Evolutionary conservation across 2,888 invertebrate genomes (phyloP).

Genomic region (Euspilapteryx auroguttella): DNA sequence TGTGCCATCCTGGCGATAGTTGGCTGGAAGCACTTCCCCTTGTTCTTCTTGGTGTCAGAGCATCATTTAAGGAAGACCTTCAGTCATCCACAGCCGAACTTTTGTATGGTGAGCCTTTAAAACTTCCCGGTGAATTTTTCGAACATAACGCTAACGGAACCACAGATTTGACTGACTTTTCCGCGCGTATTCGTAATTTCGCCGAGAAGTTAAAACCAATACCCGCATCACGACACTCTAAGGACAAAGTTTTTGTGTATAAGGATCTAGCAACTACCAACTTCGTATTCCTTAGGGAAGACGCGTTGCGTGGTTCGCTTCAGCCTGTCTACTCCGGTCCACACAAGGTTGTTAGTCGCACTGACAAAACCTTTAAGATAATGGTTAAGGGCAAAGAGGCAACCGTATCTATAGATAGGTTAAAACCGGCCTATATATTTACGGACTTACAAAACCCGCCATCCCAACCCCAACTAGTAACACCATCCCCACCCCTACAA

Average conservation of each 20-base stretch:
- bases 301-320: conserved; percentile 8
- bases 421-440: conserved; percentile 12
- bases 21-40: too few species aligned
- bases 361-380: conserved; percentile 11
- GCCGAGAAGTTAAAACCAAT: conserved; percentile 8
- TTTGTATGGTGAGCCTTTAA: too few species aligned
- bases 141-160: not conserved
- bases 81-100: too few species aligned
- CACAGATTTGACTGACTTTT: conserved; percentile 1
- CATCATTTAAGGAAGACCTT: too few species aligned
- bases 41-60: too few species aligned
- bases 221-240: conserved; percentile 8
- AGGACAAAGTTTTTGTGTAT: not conserved
- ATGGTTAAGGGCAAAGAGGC: conserved; percentile 8
- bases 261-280: not conserved
- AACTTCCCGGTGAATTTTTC: conserved; percentile 14
- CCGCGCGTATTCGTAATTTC: conserved; percentile 4
- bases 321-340: conserved; percentile 14
- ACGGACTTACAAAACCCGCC: conserved; percentile 1
- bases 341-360: conserved; percentile 10
- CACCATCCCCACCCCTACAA: not conserved
- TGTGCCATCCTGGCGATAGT: too few species aligned
- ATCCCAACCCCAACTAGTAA: not conserved
- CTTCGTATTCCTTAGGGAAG: conserved; percentile 2
- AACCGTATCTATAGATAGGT: conserved; percentile 11